phyloP scores from a whole-genome alignment of 2,888 invertebrate species.

The Ischnura elegans region DNA sequence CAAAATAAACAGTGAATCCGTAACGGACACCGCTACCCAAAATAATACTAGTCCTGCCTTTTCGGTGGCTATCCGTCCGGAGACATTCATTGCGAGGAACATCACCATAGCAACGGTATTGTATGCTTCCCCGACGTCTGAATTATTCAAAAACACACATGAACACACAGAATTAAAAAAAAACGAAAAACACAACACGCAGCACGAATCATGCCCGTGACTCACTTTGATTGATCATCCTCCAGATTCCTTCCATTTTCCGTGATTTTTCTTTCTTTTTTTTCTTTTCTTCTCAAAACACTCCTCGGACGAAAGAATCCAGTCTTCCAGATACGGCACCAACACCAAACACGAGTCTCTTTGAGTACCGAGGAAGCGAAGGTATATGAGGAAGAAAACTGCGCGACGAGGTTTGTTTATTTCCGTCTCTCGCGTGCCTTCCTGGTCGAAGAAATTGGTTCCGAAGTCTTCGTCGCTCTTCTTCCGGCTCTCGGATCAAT shows the following conservation, averaged over 20 bases:
- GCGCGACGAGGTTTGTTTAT: not conserved
- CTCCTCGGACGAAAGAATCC: not conserved
- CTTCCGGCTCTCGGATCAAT: not conserved
- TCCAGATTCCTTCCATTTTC: not conserved
- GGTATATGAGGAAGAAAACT: not conserved
- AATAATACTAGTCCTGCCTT: not conserved
- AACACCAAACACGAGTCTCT: too few relatives aligned
- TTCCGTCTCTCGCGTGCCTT: not conserved
- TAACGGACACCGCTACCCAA: not conserved
- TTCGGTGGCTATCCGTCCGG: not conserved
- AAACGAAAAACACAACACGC: not conserved
- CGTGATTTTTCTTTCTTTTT: not conserved
- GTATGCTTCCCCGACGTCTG: not conserved
- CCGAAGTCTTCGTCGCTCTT: not conserved
- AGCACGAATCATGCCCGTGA: not conserved
- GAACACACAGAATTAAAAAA: not conserved
- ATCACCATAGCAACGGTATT: not conserved
- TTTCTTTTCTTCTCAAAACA: too few relatives aligned
- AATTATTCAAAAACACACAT: not conserved
- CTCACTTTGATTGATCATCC: constrained; percentile 31
- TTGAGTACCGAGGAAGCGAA: not conserved
- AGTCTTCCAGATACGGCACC: not conserved
- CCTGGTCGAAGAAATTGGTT: not conserved
- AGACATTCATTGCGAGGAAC: not conserved
- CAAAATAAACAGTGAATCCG: not conserved